Evolutionary conservation across 2,797 vertebrate species (phyloP).

Genomic region (Borostomias antarcticus): DNA sequence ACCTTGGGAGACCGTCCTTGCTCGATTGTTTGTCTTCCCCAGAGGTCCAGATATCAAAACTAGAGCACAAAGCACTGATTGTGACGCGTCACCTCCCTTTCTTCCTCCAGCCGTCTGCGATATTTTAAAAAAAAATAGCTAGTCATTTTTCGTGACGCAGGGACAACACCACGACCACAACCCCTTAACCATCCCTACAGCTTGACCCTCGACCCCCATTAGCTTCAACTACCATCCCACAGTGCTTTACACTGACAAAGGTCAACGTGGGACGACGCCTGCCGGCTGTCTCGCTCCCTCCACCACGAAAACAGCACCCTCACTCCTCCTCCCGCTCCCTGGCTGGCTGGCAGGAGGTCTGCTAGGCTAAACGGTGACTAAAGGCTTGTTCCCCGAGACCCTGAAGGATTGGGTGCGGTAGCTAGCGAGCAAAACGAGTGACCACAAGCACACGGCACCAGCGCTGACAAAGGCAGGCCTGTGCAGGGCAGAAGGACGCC

Average conservation of each 20-base stretch:
- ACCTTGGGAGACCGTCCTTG: not conserved
- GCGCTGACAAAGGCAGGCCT: slow-evolving; percentile 1
- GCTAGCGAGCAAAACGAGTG: not conserved
- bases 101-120: slow-evolving; percentile 2
- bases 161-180: too few relatives aligned
- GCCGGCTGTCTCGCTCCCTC: not conserved
- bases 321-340: not conserved
- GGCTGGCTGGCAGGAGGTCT: not conserved
- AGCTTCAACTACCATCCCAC: slow-evolving; percentile 7
- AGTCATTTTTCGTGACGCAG: slow-evolving; percentile 16
- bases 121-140: slow-evolving; percentile 13
- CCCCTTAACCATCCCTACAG: slow-evolving; percentile 13
- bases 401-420: not conserved
- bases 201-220: slow-evolving; percentile 2
- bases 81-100: not conserved
- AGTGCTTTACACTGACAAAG: slow-evolving; percentile 4
- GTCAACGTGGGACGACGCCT: not conserved
- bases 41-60: slow-evolving; percentile 12
- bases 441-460: slow-evolving; percentile 5
- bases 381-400: not conserved
- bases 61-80: not conserved
- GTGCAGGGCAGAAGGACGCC: too few relatives aligned
- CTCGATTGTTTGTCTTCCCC: slow-evolving; percentile 6
- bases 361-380: not conserved
- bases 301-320: not conserved